Conservation (phyloP, 2,113 vertebrate genomes). For the Columbina picui region DNA sequence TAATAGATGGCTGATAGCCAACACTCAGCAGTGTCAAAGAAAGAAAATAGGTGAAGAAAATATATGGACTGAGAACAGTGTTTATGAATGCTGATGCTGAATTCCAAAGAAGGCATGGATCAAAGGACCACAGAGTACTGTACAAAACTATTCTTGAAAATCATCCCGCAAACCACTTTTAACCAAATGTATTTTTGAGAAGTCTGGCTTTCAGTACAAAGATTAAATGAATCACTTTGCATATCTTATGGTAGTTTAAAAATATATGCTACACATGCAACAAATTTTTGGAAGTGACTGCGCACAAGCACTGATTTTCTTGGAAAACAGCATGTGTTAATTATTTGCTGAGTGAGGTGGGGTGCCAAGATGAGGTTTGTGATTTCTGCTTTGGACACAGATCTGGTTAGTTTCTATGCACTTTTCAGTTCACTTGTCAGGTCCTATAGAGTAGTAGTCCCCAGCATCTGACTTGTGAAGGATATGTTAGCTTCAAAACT, state of each 20-base stretch:
- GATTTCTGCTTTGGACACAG: background rate
- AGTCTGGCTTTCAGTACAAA: background rate
- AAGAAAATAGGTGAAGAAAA: background rate
- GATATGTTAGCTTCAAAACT: background rate
- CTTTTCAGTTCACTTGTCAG: background rate
- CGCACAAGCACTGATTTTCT: background rate
- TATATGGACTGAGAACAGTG: background rate
- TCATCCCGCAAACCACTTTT: background rate
- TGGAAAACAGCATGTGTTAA: background rate
- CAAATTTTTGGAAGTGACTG: background rate
- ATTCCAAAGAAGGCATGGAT: constrained; percentile 16
- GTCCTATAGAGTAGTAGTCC: background rate
- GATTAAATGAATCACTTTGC: background rate
- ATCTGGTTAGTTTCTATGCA: background rate
- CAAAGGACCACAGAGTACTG: background rate
- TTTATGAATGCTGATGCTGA: constrained; percentile 35
- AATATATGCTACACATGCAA: background rate
- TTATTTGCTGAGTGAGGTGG: background rate
- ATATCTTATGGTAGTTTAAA: background rate
- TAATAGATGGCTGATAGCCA: background rate
- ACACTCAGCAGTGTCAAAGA: background rate
- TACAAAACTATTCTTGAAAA: background rate
- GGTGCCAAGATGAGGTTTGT: background rate
- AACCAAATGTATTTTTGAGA: background rate
- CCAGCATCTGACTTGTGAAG: background rate